Base-by-base conservation (phyloP, 2,797 vertebrate genomes). In the Urosaurus nigricauda region DNA sequence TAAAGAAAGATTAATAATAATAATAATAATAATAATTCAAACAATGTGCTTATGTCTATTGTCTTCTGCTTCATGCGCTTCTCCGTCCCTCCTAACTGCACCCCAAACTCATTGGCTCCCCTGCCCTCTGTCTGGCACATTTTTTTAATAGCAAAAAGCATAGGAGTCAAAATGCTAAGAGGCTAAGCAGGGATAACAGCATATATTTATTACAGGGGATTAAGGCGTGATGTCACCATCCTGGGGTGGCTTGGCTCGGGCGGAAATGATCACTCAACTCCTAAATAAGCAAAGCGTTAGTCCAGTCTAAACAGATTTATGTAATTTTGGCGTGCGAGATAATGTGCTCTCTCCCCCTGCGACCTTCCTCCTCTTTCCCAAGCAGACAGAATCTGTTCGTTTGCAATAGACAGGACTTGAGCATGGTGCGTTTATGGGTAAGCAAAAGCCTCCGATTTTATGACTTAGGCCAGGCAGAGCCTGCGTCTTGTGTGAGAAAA, bases 261-360 rank as follows among this genome's bases (percentile, higher is more conserved):
- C 90, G 3, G 53, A 70, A 91, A 89, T 16, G 68, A 93, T 94
- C 83, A 79, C 90, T 95, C 89, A 90, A 81, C 90, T 88, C 91
- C 90, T 93, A 91, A 95, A 95, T 92, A 94, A 94, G 92, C 93
- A 87, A 29, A 40, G 83, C 90, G 91, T 93, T 81, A 92, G 89
- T 79, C 89, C 93, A 89, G 82, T 91, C 94, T 93, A 93, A 95
- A 95, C 91, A 94, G 94, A 95, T 95, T 89, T 93, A 93, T 91
- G 91, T 92, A 94, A 91, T 88, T 89, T 86, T 89, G 93, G 91
- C 21, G 86, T 79, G 90, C 88, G 85, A 92, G 90, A 90, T 93
- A 93, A 95, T 94, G 90, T 19, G 0, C 74, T 8, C 92, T 47
- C 84, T 26, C 79, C n/a, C 24, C 16, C 60, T 8, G 32, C 5